Percentiles rank a stretch among this genome's conserved stretches.
phyloP scores from a whole-genome alignment of 2,797 vertebrate species.

The Sarcoramphus papa region DNA sequence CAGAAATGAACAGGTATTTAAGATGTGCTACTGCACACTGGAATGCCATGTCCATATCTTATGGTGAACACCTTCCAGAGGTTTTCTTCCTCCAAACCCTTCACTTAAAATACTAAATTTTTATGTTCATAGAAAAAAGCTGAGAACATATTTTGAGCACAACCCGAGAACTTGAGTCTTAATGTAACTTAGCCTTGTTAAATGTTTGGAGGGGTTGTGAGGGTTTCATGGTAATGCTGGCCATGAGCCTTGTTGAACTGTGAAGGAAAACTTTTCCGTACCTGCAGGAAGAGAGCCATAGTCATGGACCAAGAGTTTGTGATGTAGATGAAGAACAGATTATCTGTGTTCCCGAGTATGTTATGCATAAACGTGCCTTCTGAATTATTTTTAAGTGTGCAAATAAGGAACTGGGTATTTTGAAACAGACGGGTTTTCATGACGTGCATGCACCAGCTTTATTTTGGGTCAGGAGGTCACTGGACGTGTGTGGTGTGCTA shows the following conservation, averaged over 20 bases:
- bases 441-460: fast-evolving
- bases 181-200: neutral
- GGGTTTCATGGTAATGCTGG: neutral
- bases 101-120: neutral
- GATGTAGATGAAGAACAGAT: neutral
- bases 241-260: neutral
- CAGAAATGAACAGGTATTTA: neutral
- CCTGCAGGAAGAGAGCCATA: fast-evolving
- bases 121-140: neutral
- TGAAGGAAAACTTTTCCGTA: neutral
- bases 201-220: neutral
- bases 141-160: fast-evolving
- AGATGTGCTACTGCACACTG: neutral
- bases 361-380: neutral
- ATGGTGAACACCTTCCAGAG: neutral
- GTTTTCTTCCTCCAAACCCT: neutral
- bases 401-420: neutral
- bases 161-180: neutral
- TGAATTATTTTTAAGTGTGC: neutral
- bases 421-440: neutral
- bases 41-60: fast-evolving
- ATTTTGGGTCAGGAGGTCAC: neutral
- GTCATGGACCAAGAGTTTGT: too few relatives aligned
- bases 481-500: fast-evolving
- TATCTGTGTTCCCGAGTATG: neutral